Evolutionary conservation across 2,888 invertebrate genomes (phyloP).

Genomic region (Mylabris sibirica): DNA sequence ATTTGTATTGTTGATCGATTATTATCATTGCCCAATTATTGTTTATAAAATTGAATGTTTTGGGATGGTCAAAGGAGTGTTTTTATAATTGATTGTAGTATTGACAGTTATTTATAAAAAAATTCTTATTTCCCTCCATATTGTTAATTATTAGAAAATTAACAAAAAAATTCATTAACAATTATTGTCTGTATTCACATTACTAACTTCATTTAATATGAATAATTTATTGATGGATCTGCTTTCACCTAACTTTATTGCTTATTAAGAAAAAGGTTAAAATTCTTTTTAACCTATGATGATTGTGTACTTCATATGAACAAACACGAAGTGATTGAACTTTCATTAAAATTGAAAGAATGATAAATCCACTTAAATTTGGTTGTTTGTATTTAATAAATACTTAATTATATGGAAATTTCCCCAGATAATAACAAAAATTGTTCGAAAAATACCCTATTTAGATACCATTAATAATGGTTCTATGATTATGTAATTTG

Average conservation of each 20-base stretch:
- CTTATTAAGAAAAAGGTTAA: background rate
- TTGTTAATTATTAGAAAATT: background rate
- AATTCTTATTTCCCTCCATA: background rate
- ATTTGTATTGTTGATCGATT: background rate
- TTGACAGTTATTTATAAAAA: background rate
- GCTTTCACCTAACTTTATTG: background rate
- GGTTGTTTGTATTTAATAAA: background rate
- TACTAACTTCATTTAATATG: background rate
- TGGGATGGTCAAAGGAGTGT: conserved; percentile 30
- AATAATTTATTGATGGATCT: background rate
- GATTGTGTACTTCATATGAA: background rate
- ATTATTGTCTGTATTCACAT: background rate
- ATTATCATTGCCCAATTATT: conserved; percentile 19
- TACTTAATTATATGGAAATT: too few relatives aligned
- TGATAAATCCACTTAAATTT: background rate
- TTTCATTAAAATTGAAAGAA: background rate
- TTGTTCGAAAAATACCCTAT: too few relatives aligned
- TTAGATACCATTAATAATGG: too few relatives aligned
- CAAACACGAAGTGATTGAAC: background rate
- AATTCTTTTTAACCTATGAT: conserved; percentile 3
- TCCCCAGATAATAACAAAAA: too few relatives aligned
- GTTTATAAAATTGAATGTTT: conserved; percentile 19
- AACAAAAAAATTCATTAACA: background rate
- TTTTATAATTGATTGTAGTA: conserved; percentile 26
- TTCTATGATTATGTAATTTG: too few relatives aligned